Evolutionary conservation across 2,888 invertebrate species (phyloP), one percentile per base, ranked within the genome.

Genomic region (Papilio gigon): DNA sequence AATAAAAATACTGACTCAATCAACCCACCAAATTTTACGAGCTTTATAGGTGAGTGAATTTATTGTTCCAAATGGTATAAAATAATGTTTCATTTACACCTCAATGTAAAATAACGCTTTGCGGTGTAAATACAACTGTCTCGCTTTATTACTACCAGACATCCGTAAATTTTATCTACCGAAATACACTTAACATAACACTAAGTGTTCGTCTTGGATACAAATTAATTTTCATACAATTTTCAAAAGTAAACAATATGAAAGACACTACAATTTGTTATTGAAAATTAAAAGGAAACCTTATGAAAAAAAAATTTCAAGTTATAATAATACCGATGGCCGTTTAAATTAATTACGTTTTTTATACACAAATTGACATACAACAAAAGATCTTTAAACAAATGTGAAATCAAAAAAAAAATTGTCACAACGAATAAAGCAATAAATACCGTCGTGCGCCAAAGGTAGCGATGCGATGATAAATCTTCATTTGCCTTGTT

Each of bases 1-100:
- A 91, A 90, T 92, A 92, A 92, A 92, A 92, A 90, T 90, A 90
- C 91, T 89, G 88, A 88, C 91, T 91, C 91, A 91, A 92, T 92
- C 91, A 90, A 90, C 87, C 87, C 84, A 82, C 86, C 80, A 79
- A 84, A 86, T 84, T 91, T 92, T 90, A 91, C 85, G 86, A 84
- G 80, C 82, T 78, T 81, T 84, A 81, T 87, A 90, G 89, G 88
- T 89, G 86, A 88, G 86, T 83, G 80, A 83, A 87, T 89, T 90
- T 89, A 90, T 87, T 86, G 85, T 82, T 80, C 80, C 78, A 82
- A 83, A 76, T 74, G 79, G 80, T 84, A 85, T 90, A 85, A 86
- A 86, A 84, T 84, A 86, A 88, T 87, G 81, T 88, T 87, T 80
- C 83, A 85, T 89, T 89, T 88, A 85, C 87, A 87, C 87, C 85